These are phyloP conservation scores for Prinia subflava DNA, from an alignment of 2,113 vertebrate genomes.

Conservation along the genomic window DNA sequence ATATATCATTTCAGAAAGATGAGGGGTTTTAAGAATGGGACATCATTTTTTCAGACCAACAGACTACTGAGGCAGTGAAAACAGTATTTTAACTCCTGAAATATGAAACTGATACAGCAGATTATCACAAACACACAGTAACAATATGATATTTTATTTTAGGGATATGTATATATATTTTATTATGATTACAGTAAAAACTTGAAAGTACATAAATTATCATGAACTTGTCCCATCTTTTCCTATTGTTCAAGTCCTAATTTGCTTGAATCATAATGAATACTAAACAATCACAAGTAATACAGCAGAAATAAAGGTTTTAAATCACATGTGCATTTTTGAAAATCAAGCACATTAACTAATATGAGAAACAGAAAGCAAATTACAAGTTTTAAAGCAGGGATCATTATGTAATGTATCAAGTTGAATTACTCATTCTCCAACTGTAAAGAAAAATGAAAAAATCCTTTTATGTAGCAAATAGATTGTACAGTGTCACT, in stretches of 20 bases:
- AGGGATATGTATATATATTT: not conserved
- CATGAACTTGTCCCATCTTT: not conserved
- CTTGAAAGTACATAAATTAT: not conserved
- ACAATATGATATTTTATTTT: not conserved
- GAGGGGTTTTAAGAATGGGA: not conserved
- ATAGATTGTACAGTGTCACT: not conserved
- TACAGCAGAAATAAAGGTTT: not conserved
- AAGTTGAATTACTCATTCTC: not conserved
- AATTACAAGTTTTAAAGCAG: not conserved
- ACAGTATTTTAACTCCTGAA: not conserved
- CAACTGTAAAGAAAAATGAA: not conserved
- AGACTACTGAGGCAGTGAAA: not conserved
- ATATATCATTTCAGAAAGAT: not conserved
- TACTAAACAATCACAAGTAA: not conserved
- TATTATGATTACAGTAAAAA: not conserved
- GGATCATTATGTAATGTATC: not conserved
- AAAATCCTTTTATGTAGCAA: not conserved
- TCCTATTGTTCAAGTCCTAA: not conserved
- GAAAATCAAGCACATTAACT: not conserved
- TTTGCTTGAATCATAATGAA: not conserved
- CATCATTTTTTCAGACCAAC: not conserved
- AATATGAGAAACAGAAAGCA: not conserved
- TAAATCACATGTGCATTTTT: not conserved
- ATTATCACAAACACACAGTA: not conserved
- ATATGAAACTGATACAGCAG: not conserved